Conservation (phyloP, 2,113 vertebrate species). For the Nannobrachium achirus region DNA sequence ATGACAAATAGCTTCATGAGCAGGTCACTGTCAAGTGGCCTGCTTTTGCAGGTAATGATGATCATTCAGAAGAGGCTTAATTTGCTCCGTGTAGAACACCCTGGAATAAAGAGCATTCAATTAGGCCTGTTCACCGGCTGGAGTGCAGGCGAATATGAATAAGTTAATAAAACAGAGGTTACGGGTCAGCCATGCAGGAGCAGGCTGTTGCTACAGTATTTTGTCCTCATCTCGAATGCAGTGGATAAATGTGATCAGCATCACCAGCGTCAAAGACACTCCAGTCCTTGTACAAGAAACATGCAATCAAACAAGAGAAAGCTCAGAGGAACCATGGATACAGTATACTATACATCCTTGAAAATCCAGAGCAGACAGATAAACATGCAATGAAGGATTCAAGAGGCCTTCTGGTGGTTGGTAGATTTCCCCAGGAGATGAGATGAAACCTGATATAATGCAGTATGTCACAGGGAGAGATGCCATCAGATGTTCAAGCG, state of each 20-base stretch:
- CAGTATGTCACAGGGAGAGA: background rate
- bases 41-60: conserved; percentile 38
- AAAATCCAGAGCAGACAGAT: background rate
- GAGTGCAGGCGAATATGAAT: background rate
- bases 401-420: background rate
- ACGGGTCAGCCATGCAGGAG: background rate
- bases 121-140: conserved; percentile 3
- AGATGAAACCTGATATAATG: background rate
- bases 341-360: background rate
- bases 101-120: conserved; percentile 18
- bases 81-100: conserved; percentile 4
- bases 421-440: no score
- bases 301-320: no score
- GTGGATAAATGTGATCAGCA: background rate
- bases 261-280: background rate
- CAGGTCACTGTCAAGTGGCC: conserved; percentile 32
- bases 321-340: no score
- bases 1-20: conserved; percentile 33
- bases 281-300: no score
- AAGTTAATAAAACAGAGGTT: background rate
- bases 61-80: conserved; percentile 35
- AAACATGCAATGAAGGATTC: no score
- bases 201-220: background rate
- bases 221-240: background rate
- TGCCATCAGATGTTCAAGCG: conserved; percentile 1